Conservation (phyloP, 2,797 vertebrate species). For the Antennarius maculatus region DNA sequence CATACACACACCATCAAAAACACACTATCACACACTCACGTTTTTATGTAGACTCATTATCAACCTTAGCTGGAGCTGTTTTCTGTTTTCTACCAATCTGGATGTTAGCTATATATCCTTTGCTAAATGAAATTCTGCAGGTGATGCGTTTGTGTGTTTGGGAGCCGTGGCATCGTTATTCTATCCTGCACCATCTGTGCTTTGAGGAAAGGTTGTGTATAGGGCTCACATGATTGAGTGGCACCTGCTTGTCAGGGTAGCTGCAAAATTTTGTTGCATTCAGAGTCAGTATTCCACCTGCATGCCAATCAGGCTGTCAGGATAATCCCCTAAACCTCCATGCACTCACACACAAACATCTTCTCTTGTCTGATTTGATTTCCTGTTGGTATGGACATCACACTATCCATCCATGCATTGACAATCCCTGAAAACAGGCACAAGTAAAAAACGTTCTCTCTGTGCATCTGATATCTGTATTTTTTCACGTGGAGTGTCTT, state of each 20-base stretch:
- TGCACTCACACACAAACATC: constrained; percentile 32
- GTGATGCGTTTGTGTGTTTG: constrained; percentile 24
- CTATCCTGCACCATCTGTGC: constrained; percentile 83
- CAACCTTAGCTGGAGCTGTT: constrained; percentile 10
- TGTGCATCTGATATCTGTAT: constrained; percentile 31
- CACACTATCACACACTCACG: background rate
- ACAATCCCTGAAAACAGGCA: constrained; percentile 32
- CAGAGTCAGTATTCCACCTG: constrained; percentile 78
- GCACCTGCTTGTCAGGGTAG: constrained; percentile 88
- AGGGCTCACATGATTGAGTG: constrained; percentile 83
- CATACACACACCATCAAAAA: background rate
- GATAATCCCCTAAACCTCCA: constrained; percentile 72
- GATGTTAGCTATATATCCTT: constrained; percentile 17
- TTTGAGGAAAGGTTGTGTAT: constrained; percentile 70
- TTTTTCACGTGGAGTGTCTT: constrained; percentile 47
- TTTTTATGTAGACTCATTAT: constrained; percentile 34
- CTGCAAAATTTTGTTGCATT: constrained; percentile 87
- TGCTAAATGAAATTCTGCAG: constrained; percentile 23
- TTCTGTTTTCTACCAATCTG: constrained; percentile 10
- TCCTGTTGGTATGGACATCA: constrained; percentile 54
- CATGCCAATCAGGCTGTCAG: constrained; percentile 85
- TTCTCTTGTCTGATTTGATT: constrained; percentile 33
- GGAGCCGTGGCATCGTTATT: constrained; percentile 77
- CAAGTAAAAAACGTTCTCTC: constrained; percentile 55
- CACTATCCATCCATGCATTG: constrained; percentile 30